Percentiles rank a stretch among this genome's conserved stretches.
These are phyloP conservation scores for Xerus rutilus DNA, from an alignment of 2,797 vertebrate species.

Conservation along the genomic window DNA sequence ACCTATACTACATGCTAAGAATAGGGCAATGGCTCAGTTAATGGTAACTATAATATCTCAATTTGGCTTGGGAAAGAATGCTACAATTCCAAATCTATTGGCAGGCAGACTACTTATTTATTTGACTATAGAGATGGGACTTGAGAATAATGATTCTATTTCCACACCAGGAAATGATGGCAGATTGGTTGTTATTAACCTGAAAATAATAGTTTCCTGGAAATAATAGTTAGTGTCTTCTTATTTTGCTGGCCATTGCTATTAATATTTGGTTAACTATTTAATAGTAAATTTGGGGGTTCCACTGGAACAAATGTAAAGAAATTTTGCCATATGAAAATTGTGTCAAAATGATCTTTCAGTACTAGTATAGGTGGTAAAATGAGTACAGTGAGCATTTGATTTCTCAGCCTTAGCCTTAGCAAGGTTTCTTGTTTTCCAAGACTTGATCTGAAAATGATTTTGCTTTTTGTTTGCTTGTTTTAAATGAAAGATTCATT, in stretches of 20 bases:
- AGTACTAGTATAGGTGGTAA: background rate
- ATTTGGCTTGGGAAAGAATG: background rate
- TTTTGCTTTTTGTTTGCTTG: constrained; percentile 3
- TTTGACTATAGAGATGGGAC: background rate
- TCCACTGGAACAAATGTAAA: background rate
- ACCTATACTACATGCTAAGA: background rate
- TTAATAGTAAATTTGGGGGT: background rate
- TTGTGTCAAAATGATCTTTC: background rate
- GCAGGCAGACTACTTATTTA: background rate
- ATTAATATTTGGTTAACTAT: background rate
- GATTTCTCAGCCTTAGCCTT: background rate
- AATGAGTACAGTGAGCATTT: constrained; percentile 30
- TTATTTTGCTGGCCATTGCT: background rate
- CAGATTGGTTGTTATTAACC: background rate
- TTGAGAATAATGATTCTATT: background rate
- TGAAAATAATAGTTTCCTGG: background rate
- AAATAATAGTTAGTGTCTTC: background rate
- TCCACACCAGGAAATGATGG: background rate
- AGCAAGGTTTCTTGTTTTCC: constrained; percentile 20
- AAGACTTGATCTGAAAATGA: background rate
- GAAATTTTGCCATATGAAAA: constrained; percentile 51
- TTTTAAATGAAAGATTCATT: constrained; percentile 38
- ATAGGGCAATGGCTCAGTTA: background rate
- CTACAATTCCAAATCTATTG: background rate
- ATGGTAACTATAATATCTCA: background rate